These are phyloP conservation scores for Pangasius mekongensis DNA, from an alignment of 2,797 vertebrate genomes.

Conservation along the genomic window DNA sequence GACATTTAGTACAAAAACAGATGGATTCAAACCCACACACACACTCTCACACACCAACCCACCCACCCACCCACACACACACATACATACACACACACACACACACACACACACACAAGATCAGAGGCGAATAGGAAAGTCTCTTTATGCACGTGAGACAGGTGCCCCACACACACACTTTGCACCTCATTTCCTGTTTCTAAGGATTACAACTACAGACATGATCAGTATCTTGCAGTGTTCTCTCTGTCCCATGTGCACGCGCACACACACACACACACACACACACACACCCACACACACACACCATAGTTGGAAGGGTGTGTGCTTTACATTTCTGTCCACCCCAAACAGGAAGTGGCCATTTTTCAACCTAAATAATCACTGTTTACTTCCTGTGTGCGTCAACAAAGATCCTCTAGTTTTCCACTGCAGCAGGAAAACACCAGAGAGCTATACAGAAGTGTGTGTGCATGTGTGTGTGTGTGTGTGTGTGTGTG, in stretches of 20 bases:
- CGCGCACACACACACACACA: not conserved
- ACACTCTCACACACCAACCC: not conserved
- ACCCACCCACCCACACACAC: too few species aligned
- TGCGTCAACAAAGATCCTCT: constrained; percentile 30
- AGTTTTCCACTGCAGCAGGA: not conserved
- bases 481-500: constrained; percentile 18
- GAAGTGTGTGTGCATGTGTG: not conserved
- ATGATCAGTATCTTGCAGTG: not conserved
- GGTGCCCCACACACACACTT: constrained; percentile 24
- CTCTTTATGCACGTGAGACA: constrained; percentile 4
- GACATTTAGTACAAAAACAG: constrained; percentile 16
- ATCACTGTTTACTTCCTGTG: constrained; percentile 67
- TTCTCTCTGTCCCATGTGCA: not conserved
- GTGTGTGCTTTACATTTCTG: constrained; percentile 44
- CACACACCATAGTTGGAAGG: constrained; percentile 12
- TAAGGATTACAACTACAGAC: not conserved
- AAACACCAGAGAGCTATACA: not conserved
- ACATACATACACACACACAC: too few species aligned
- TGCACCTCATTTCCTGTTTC: constrained; percentile 40
- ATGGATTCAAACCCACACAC: constrained; percentile 2
- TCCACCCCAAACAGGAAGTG: constrained; percentile 64
- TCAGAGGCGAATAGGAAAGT: not conserved
- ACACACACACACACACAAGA: not conserved
- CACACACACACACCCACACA: constrained; percentile 16
- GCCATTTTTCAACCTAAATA: constrained; percentile 68